Conservation (phyloP, 2,113 vertebrate species). For the Dendropsophus ebraccatus region DNA sequence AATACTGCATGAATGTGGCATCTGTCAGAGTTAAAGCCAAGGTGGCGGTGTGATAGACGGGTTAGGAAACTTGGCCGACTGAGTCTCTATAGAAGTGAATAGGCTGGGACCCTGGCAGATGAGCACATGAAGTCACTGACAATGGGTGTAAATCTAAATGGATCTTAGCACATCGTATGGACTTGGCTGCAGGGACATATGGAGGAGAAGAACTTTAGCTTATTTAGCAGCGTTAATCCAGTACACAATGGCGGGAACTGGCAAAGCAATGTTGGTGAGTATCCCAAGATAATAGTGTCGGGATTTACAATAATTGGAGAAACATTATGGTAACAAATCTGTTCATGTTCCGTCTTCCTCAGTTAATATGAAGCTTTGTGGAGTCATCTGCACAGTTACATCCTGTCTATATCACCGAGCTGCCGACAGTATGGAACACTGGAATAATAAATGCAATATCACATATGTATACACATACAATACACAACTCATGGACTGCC, state of each 20-base stretch:
- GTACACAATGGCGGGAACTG: neutral
- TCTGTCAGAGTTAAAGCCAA: neutral
- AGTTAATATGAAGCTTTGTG: constrained; percentile 1
- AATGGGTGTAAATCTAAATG: neutral
- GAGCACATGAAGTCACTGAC: neutral
- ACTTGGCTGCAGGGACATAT: neutral
- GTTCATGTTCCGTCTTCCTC: neutral
- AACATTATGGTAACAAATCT: neutral
- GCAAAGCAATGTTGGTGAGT: neutral
- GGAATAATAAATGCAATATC: too few species aligned
- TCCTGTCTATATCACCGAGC: neutral
- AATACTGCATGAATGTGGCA: neutral
- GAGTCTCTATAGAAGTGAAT: neutral
- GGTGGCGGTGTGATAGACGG: neutral
- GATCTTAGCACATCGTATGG: neutral
- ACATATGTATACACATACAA: too few species aligned
- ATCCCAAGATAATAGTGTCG: neutral
- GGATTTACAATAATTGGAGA: constrained; percentile 1
- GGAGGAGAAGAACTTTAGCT: neutral
- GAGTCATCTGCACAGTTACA: neutral
- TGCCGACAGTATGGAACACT: neutral
- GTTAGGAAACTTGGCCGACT: neutral
- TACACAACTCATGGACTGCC: too few species aligned
- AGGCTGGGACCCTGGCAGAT: neutral
- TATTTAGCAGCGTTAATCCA: neutral